Percentiles rank a stretch among this genome's conserved stretches.
These are phyloP conservation scores for Desmodus rotundus DNA, from an alignment of 2,113 vertebrate species.

Conservation along the genomic window DNA sequence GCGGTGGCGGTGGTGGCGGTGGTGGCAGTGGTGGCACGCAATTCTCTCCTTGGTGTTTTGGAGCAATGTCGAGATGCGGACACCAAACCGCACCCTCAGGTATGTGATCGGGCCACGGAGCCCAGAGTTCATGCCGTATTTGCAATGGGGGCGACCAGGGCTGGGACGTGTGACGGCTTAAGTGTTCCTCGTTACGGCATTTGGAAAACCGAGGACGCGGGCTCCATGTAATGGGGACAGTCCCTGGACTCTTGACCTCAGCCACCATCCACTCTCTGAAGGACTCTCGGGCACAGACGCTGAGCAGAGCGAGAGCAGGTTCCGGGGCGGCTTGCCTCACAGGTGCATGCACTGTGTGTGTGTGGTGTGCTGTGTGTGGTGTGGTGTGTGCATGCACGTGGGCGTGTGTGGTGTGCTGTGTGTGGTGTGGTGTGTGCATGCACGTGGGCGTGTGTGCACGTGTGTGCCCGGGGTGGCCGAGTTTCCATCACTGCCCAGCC, in stretches of 20 bases:
- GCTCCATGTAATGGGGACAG: rapidly evolving
- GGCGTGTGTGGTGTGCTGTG: rapidly evolving
- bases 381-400: rapidly evolving
- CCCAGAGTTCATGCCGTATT: rapidly evolving
- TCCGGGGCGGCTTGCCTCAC: neutral
- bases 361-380: no score
- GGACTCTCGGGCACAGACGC: rapidly evolving
- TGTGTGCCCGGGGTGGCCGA: neutral
- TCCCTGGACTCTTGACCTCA: neutral
- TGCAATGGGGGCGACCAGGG: rapidly evolving
- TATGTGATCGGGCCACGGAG: rapidly evolving
- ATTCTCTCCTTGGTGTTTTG: neutral
- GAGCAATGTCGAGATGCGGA: neutral
- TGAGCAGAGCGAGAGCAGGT: no score
- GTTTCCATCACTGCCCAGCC: neutral
- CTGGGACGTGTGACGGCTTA: rapidly evolving
- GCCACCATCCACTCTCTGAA: neutral
- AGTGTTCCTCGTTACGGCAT: rapidly evolving
- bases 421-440: no score
- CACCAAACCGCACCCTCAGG: neutral
- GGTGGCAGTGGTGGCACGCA: neutral
- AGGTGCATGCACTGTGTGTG: no score
- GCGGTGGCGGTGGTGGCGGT: neutral
- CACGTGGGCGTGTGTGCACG: no score
- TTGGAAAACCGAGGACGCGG: rapidly evolving